These are phyloP conservation scores for Craseonycteris thonglongyai DNA, from an alignment of 2,113 vertebrate species.

Conservation along the genomic window DNA sequence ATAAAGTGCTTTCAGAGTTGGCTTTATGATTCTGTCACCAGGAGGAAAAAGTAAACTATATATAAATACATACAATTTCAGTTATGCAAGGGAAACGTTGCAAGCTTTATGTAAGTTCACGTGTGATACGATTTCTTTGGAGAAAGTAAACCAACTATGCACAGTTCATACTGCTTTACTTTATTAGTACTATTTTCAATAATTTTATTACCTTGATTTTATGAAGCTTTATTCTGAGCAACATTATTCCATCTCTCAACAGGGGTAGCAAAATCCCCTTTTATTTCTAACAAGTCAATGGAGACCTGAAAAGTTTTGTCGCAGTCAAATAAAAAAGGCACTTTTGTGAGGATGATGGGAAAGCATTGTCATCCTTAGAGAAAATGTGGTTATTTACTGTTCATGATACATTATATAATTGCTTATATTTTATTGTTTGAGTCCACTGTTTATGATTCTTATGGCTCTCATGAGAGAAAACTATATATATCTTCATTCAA, in stretches of 20 bases:
- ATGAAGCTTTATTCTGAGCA: background rate
- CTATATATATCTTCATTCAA: background rate
- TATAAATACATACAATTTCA: background rate
- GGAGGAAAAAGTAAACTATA: background rate
- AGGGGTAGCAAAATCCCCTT: background rate
- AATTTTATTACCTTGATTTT: conserved; percentile 39
- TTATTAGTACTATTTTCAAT: conserved; percentile 6
- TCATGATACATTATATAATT: background rate
- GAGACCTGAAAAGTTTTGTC: background rate
- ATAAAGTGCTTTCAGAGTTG: background rate
- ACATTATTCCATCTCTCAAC: background rate
- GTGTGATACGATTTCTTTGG: background rate
- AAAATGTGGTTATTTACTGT: background rate
- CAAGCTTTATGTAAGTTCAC: background rate
- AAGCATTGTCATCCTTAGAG: background rate
- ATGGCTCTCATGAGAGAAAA: background rate
- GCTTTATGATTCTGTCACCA: conserved; percentile 1
- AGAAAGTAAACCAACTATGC: background rate
- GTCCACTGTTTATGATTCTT: background rate
- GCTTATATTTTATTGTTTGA: background rate
- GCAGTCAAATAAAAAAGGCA: background rate
- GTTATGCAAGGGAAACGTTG: background rate
- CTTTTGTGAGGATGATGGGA: background rate
- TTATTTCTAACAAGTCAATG: background rate
- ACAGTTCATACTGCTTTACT: background rate